phyloP scores from a whole-genome alignment of 2,113 vertebrate species.

The Cyanoderma ruficeps region DNA sequence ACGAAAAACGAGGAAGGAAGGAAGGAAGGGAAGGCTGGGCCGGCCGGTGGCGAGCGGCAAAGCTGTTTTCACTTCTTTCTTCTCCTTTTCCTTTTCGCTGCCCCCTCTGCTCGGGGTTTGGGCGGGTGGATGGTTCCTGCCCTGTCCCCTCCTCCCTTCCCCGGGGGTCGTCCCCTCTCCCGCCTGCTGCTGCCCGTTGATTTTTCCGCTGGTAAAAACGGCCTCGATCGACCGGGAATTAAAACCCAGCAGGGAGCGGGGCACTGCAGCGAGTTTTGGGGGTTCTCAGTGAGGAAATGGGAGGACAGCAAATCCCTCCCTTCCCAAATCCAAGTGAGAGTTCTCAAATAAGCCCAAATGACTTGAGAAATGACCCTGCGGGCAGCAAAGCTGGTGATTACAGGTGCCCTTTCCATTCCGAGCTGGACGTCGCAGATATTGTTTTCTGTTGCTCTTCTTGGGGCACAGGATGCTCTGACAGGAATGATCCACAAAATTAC shows the following conservation, averaged over 20 bases:
- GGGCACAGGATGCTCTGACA: no score
- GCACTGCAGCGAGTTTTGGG: not conserved
- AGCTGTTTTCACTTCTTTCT: constrained; percentile 46
- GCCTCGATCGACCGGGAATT: not conserved
- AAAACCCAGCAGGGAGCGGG: not conserved
- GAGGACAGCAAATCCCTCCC: no score
- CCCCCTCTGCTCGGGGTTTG: not conserved
- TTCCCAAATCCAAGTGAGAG: no score
- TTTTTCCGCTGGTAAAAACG: constrained; percentile 7
- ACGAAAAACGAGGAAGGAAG: constrained; percentile 9
- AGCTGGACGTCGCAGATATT: no score
- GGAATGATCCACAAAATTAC: no score
- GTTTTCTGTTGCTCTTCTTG: no score
- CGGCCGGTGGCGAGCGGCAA: accelerated
- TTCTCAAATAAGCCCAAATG: no score
- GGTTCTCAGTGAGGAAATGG: no score
- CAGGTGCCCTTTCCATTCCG: no score
- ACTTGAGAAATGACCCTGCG: no score
- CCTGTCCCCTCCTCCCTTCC: not conserved
- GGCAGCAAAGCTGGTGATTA: no score
- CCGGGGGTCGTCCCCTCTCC: not conserved
- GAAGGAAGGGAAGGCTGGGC: not conserved
- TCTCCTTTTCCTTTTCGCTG: not conserved
- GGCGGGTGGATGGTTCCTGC: not conserved
- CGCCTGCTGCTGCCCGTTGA: not conserved